Conservation (phyloP, 2,113 vertebrate genomes). For the Chlorodrepanis virens region DNA sequence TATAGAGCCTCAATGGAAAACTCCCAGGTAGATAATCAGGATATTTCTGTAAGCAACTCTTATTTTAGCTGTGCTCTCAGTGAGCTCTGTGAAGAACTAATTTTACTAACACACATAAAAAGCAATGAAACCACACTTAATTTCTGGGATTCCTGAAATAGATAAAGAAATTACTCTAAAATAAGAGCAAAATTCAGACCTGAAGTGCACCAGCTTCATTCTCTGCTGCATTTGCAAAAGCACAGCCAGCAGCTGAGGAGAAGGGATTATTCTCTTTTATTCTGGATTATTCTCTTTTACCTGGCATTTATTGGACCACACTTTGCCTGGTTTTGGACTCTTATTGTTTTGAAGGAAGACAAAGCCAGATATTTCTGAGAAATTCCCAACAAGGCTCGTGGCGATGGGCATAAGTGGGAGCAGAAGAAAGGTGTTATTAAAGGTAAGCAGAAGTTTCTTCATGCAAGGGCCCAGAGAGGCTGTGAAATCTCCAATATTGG, state of each 20-base stretch:
- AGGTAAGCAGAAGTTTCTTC: neutral
- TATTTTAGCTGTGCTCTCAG: neutral
- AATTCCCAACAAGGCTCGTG: neutral
- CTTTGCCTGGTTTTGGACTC: neutral
- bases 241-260: neutral
- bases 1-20: neutral
- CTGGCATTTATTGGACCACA: neutral
- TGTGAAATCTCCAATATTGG: neutral
- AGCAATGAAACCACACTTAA: neutral
- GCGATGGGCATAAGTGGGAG: neutral
- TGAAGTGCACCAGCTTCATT: neutral
- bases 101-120: neutral
- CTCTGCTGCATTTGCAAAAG: neutral
- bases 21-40: neutral
- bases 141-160: conserved; percentile 50
- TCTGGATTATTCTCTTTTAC: neutral
- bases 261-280: neutral
- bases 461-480: neutral
- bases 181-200: neutral
- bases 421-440: neutral
- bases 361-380: neutral
- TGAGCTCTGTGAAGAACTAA: neutral
- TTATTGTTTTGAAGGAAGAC: neutral
- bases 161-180: conserved; percentile 17
- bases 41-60: neutral